A percentile compares a stretch with the other conserved stretches of the same genome.
Conservation (phyloP, 2,113 vertebrate genomes). For the Ellobius talpinus region DNA sequence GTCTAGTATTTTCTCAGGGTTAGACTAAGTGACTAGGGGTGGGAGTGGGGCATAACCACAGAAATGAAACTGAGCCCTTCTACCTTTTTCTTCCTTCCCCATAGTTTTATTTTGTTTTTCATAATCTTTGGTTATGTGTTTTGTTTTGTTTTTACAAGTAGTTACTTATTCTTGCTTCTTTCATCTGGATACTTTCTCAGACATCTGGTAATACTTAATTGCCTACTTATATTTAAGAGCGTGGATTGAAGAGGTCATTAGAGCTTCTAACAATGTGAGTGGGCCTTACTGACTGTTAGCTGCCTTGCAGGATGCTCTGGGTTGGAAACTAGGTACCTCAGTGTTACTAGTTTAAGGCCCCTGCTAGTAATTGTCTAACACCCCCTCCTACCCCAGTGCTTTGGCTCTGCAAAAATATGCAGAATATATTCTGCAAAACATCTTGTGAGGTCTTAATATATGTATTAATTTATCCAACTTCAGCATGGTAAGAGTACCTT, state of each 20-base stretch:
- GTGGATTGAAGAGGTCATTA: slow-evolving; percentile 11
- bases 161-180: slow-evolving; percentile 35
- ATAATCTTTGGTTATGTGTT: neutral
- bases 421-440: neutral
- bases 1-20: neutral
- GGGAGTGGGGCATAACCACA: neutral
- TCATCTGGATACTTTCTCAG: slow-evolving; percentile 14
- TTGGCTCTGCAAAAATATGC: neutral
- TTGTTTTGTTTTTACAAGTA: neutral
- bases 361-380: neutral
- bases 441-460: neutral
- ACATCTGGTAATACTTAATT: slow-evolving; percentile 10
- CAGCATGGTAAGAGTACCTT: neutral
- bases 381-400: neutral
- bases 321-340: neutral
- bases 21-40: neutral
- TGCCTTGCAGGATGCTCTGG: neutral
- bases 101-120: neutral
- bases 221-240: slow-evolving; percentile 14
- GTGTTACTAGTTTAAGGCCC: neutral
- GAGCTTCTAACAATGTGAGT: slow-evolving; percentile 6
- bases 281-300: neutral
- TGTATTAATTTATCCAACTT: slow-evolving; percentile 22
- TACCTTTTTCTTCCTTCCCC: neutral
- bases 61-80: neutral